Conservation (phyloP, 2,888 invertebrate species). For the Ophraella communa region DNA sequence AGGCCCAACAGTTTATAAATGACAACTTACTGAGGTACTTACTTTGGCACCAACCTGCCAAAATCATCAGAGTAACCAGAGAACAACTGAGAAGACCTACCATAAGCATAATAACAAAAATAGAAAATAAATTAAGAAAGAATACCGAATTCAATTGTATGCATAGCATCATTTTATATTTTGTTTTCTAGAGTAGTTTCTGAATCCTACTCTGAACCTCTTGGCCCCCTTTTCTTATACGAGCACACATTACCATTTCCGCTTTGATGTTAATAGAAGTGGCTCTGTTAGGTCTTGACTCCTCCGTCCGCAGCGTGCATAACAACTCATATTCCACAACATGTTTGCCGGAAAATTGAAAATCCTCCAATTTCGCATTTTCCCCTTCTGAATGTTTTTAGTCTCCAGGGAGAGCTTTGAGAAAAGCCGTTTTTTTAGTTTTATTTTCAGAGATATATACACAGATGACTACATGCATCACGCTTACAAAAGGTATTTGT, state of each 20-base stretch:
- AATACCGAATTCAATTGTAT: too few relatives aligned
- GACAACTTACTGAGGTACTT: too few relatives aligned
- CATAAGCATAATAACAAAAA: too few relatives aligned
- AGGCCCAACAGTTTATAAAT: too few relatives aligned
- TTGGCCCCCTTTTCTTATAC: constrained; percentile 27
- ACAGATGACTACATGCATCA: neutral
- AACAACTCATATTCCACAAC: constrained; percentile 38
- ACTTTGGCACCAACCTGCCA: too few relatives aligned
- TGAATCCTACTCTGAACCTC: neutral
- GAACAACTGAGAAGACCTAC: too few relatives aligned
- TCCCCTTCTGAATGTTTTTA: constrained; percentile 18
- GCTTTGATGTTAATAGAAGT: constrained; percentile 38
- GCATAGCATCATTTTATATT: too few relatives aligned
- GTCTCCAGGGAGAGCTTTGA: constrained; percentile 22
- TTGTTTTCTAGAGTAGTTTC: too few relatives aligned
- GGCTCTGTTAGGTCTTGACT: constrained; percentile 23
- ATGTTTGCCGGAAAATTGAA: constrained; percentile 36
- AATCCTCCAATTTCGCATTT: constrained; percentile 32
- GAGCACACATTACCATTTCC: constrained; percentile 38
- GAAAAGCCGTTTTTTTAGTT: constrained; percentile 20
- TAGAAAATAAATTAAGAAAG: too few relatives aligned
- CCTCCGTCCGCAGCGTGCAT: constrained; percentile 25
- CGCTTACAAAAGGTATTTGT: too few relatives aligned
- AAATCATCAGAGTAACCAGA: too few relatives aligned
- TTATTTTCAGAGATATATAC: constrained; percentile 17